Evolutionary conservation across 1,140 invertebrate genomes (phyloP).

Genomic region (Papilio polyxenes): DNA sequence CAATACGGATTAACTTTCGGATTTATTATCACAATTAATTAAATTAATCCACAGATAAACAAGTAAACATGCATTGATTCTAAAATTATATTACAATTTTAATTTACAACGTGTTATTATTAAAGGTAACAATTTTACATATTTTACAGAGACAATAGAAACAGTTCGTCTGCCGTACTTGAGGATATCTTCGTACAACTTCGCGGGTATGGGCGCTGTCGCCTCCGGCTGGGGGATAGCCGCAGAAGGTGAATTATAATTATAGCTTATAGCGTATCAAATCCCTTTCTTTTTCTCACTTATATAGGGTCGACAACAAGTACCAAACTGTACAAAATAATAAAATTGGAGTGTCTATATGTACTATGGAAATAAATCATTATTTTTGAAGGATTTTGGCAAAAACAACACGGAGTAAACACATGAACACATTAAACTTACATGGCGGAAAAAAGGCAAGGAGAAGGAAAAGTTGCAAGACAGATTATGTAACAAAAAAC

Average conservation of each 20-base stretch:
- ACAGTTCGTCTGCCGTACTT: slow-evolving; percentile 64
- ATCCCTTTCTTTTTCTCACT: not conserved
- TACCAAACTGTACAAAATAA: too few species aligned
- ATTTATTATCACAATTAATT: slow-evolving; percentile 23
- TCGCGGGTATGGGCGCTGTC: slow-evolving; percentile 59
- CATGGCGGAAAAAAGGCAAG: too few species aligned
- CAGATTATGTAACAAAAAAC: too few species aligned
- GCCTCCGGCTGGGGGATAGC: slow-evolving; percentile 72
- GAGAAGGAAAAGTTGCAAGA: too few species aligned
- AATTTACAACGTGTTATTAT: not conserved
- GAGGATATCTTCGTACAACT: slow-evolving; percentile 57
- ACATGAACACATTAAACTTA: too few species aligned
- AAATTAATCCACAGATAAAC: slow-evolving; percentile 12
- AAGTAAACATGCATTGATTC: slow-evolving; percentile 25
- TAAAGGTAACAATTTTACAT: not conserved
- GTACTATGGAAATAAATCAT: too few species aligned
- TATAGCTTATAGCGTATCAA: too few species aligned
- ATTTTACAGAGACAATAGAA: slow-evolving; percentile 61
- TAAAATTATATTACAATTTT: not conserved
- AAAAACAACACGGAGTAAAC: too few species aligned
- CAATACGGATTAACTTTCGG: slow-evolving; percentile 1
- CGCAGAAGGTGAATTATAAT: slow-evolving; percentile 57
- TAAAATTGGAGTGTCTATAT: too few species aligned
- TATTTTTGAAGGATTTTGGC: too few species aligned
- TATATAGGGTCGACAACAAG: not conserved